Evolutionary conservation across 2,113 vertebrate species (phyloP).

Genomic region (Eulemur macaco): DNA sequence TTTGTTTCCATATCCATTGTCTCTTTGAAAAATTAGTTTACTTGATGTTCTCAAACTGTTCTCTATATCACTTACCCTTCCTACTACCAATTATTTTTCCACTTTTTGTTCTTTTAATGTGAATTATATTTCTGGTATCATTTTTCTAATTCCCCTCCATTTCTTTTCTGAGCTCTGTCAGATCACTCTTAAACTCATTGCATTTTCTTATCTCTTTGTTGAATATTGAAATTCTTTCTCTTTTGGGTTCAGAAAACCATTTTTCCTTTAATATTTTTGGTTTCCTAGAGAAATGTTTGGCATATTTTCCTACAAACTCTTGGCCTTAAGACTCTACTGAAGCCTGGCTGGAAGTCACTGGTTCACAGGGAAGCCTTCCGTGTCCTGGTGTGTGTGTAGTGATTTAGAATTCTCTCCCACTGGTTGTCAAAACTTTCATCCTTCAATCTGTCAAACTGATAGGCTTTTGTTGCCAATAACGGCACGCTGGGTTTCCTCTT

Average conservation of each 20-base stretch:
- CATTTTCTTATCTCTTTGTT: not conserved
- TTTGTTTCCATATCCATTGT: not conserved
- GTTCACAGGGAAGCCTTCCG: not conserved
- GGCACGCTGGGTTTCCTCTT: not conserved
- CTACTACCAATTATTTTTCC: not conserved
- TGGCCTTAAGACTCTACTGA: not conserved
- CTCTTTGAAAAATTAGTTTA: not conserved
- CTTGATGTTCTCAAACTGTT: not conserved
- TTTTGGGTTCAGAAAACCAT: not conserved
- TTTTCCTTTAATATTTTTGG: not conserved
- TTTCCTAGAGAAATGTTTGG: not conserved
- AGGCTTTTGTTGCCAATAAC: not conserved
- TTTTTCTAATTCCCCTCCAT: not conserved
- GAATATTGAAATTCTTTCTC: not conserved
- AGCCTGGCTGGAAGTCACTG: not conserved
- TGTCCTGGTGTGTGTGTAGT: not conserved
- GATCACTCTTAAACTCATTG: not conserved
- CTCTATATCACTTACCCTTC: not conserved
- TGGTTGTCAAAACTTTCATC: not conserved
- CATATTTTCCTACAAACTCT: not conserved
- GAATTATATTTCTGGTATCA: not conserved
- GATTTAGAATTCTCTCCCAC: not conserved
- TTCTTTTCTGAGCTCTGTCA: not conserved
- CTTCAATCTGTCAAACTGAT: not conserved
- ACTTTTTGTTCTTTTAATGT: not conserved